Evolutionary conservation across 2,888 invertebrate species (phyloP).

Genomic region (Chrysina gloriosa): DNA sequence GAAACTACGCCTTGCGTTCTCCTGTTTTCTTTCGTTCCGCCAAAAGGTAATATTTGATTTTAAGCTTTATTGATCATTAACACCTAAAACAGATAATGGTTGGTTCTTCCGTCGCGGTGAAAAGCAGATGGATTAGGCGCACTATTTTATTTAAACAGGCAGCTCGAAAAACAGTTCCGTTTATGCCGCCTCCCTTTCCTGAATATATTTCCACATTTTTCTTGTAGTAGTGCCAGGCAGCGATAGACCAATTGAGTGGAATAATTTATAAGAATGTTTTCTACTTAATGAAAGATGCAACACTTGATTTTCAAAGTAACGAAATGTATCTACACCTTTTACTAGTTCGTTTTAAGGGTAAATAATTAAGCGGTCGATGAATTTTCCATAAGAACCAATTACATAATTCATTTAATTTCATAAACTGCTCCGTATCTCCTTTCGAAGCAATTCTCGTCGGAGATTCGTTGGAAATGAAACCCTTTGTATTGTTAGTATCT

Average conservation of each 20-base stretch:
- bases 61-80: constrained; percentile 10
- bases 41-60: background rate
- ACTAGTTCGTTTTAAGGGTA: background rate
- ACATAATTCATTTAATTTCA: no score
- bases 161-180: background rate
- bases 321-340: background rate
- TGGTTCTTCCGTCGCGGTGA: background rate
- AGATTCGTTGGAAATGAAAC: no score
- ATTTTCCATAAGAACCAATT: no score
- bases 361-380: no score
- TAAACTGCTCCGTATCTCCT: no score
- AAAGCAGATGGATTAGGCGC: constrained; percentile 13
- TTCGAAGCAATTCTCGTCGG: no score
- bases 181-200: constrained; percentile 14
- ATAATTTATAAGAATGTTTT: constrained; percentile 37
- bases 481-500: no score
- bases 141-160: constrained; percentile 25
- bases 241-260: constrained; percentile 28
- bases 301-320: constrained; percentile 14
- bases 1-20: constrained; percentile 2
- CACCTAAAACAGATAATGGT: constrained; percentile 1
- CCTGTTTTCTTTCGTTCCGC: background rate
- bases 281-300: constrained; percentile 34
- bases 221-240: background rate
- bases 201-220: constrained; percentile 33